Evolutionary conservation across 2,113 vertebrate species (phyloP), one percentile per base, ranked within the genome.

Genomic region (Regulus satrapa): DNA sequence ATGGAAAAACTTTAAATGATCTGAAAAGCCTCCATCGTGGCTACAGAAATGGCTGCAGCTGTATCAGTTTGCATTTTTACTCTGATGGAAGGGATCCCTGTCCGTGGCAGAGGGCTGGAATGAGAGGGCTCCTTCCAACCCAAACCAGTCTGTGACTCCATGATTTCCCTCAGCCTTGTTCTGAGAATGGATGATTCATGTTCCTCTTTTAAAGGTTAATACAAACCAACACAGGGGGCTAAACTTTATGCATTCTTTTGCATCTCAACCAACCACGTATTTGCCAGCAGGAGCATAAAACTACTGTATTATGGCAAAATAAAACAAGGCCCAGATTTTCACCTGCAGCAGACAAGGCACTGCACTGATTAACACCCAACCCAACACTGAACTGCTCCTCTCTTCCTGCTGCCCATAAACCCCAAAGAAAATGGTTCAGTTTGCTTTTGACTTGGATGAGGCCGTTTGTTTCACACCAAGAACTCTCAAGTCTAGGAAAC

Each of bases 111-210:
- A 48, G 43, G 19, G 20, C 1, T 67, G 71, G 31, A 58, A 58
- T 51, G 36, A 66, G 43, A 77, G 34, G 46, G 12, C 40, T 23
- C 28, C 36, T 68, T 61, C 63, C 55, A 77, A 38, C 14, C 28
- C 73, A 61, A 54, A 54, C 32, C 84, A 61, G 18, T 18, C 28
- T 46, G 23, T 17, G 73, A n/a, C 23, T 45, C 32, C 14, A 10
- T 16, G 6, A 18, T 40, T 54, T n/a, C 28, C 46, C 1, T 68
- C 62, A 52, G 52, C 52, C 72, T 80, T 34, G 25, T 8, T 55
- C 72, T 32, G 8, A 59, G 31, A 36, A 68, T 0, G 1, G 17
- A 38, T 31, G 32, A 64, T 9, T 34, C 51, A 25, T 0, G 0
- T 16, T 67, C 40, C n/a, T 62, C 69, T 78, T 85, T 28, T 40